These are phyloP conservation scores for Lutjanus argentimaculatus DNA, from an alignment of 2,797 vertebrate species.

Conservation along the genomic window DNA sequence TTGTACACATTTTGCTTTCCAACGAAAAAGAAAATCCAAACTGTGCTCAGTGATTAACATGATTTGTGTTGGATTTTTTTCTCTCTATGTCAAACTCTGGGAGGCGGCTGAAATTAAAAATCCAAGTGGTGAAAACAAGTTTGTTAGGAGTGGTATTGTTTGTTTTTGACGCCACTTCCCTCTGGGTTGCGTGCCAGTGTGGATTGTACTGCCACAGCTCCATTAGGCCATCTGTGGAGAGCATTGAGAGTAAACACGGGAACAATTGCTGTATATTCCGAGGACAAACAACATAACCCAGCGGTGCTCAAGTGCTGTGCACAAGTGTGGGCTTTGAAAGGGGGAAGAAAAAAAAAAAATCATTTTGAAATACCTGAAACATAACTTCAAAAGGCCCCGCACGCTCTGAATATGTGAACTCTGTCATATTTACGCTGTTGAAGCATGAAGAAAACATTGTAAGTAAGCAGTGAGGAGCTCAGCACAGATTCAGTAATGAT, in stretches of 20 bases:
- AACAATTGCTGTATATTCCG: conserved; percentile 65
- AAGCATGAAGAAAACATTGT: not conserved
- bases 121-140: conserved; percentile 17
- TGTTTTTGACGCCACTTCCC: conserved; percentile 35
- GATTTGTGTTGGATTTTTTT: not conserved
- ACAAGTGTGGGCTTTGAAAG: conserved; percentile 9
- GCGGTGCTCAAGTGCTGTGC: conserved; percentile 38
- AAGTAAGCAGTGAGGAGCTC: not conserved
- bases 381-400: conserved; percentile 26
- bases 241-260: conserved; percentile 66
- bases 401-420: conserved; percentile 16
- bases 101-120: conserved; percentile 18
- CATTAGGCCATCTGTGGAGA: conserved; percentile 66
- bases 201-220: conserved; percentile 39
- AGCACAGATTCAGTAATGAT: not conserved
- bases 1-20: not conserved
- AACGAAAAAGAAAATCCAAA: not conserved
- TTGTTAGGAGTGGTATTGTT: conserved; percentile 34
- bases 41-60: not conserved
- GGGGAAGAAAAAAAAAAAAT: not conserved
- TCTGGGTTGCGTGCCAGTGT: conserved; percentile 54
- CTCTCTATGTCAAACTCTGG: not conserved
- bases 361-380: conserved; percentile 38
- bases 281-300: conserved; percentile 60
- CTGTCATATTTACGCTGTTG: conserved; percentile 20